Evolutionary conservation across 2,797 vertebrate genomes (phyloP), one percentile per base, ranked within the genome.

Genomic region (Podarcis lilfordi): DNA sequence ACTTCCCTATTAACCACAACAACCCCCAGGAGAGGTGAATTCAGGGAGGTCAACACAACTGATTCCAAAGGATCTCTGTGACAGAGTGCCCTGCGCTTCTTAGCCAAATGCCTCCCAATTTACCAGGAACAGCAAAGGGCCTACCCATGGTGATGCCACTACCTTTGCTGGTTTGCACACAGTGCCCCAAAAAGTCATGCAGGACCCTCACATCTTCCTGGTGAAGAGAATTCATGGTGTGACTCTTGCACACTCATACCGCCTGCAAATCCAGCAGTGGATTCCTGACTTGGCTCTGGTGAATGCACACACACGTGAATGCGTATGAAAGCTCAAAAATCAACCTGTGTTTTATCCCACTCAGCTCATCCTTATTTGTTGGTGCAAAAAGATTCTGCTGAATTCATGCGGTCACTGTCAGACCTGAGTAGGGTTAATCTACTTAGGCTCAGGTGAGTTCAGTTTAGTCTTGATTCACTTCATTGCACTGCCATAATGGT

Each of bases 361-460:
- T 68, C 66, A 37, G 2, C 35, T 87, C 23, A 90, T 93, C 91
- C 92, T 87, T 93, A 82, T 95, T 95, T 96, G 93, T 94, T 95
- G 93, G 91, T 93, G 74, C 84, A 97, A 97, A 96, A 94, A 97
- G 96, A 98, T 97, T 96, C 96, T 89, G 94, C 96, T 97, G 96
- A 97, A 97, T 96, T 95, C 91, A 94, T 95, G 95, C 88, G 95
- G 93, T 95, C 94, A 93, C 92, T 95, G 96, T 91, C 87, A 91
- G 90, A 92, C 94, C 94, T 92, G 93, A 96, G 97, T 87, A 96
- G 97, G 97, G 98, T 98, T 99, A 98, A 99, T 98, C 98, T 98
- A 96, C 97, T 98, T 98, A 97, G 98, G 98, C 98, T 98, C 98
- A 99, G 99, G 98, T 99, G 98, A 99, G 98, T 98, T 99, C 98